These are phyloP conservation scores for Psittacula derbiana DNA, from an alignment of 2,797 vertebrate species.

Conservation along the genomic window DNA sequence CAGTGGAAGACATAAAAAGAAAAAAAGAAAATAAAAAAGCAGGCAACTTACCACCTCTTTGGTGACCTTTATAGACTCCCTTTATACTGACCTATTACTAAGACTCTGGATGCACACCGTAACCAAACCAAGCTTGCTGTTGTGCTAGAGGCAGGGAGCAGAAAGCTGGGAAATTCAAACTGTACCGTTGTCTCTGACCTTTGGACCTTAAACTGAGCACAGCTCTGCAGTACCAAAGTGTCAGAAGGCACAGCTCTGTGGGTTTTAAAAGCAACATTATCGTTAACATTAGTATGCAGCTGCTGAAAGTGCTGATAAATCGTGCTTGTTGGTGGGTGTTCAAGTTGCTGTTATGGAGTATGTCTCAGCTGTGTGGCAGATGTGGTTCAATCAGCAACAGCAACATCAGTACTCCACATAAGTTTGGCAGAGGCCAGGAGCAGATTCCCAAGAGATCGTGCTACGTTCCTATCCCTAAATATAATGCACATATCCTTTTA, in stretches of 20 bases:
- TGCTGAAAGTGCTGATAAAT: not conserved
- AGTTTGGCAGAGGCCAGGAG: not conserved
- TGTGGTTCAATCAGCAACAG: not conserved
- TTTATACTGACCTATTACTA: not conserved
- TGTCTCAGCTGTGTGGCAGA: not conserved
- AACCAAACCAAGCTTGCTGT: not conserved
- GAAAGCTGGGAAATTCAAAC: not conserved
- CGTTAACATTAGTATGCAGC: not conserved
- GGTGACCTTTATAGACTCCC: not conserved
- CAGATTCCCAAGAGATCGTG: too few species aligned
- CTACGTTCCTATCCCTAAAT: not conserved
- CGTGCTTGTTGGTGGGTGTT: not conserved
- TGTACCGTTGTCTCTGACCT: not conserved
- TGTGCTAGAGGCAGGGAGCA: not conserved
- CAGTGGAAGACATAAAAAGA: not conserved
- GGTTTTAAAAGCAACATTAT: not conserved
- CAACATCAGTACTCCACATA: not conserved
- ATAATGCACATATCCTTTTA: not conserved
- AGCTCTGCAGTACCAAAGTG: not conserved
- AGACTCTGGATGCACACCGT: not conserved
- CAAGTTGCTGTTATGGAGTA: not conserved
- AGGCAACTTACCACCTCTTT: not conserved
- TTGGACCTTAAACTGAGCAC: not conserved
- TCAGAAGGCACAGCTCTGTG: not conserved
- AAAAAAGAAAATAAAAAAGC: not conserved